Evolutionary conservation across 2,888 invertebrate species (phyloP).

Genomic region (Saturnia pavonia): DNA sequence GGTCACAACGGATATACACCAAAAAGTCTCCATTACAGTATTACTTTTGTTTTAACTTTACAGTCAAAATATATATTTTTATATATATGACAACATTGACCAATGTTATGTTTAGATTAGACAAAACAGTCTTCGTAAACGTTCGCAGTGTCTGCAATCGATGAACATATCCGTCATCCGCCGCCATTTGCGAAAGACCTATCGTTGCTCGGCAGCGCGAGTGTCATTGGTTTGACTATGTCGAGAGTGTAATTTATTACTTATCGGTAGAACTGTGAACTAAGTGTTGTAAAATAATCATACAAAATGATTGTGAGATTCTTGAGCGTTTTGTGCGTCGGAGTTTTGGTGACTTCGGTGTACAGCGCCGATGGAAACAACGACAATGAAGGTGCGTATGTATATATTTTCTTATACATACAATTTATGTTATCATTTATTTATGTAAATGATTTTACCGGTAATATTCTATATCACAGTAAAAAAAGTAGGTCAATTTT

Average conservation of each 20-base stretch:
- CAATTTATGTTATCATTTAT: constrained; percentile 58
- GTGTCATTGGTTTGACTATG: constrained; percentile 75
- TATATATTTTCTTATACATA: constrained; percentile 45
- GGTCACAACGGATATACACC: no score
- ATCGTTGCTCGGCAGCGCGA: constrained; percentile 72
- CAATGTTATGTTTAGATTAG: neutral
- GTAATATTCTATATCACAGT: constrained; percentile 23
- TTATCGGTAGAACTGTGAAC: constrained; percentile 73
- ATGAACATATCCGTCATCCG: constrained; percentile 81
- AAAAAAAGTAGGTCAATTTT: constrained; percentile 34
- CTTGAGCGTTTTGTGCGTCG: constrained; percentile 75
- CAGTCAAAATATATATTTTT: neutral
- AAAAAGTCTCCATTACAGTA: no score
- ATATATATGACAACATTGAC: neutral
- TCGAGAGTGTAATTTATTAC: constrained; percentile 74
- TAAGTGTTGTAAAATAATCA: constrained; percentile 64
- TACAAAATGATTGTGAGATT: constrained; percentile 81
- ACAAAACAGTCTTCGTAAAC: constrained; percentile 55
- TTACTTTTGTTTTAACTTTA: neutral
- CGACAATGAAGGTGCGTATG: constrained; percentile 80
- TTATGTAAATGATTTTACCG: constrained; percentile 30
- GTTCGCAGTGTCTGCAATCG: constrained; percentile 70
- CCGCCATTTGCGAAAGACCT: constrained; percentile 81
- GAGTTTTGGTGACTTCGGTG: constrained; percentile 75
- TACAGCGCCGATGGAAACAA: constrained; percentile 72